Base-by-base conservation (phyloP, 2,113 vertebrate species). In the Pteropus alecto region DNA sequence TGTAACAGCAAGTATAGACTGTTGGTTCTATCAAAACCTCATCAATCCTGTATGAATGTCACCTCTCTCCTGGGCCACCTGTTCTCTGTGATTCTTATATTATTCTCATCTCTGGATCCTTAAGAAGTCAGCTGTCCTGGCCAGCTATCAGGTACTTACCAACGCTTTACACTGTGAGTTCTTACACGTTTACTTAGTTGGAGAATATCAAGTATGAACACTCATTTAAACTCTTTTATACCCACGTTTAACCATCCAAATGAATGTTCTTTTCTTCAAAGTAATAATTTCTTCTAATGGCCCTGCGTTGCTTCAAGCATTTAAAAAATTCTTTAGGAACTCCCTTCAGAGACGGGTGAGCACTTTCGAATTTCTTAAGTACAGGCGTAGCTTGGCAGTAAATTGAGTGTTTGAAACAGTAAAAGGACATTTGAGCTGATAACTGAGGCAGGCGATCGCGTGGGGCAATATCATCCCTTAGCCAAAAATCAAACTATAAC, bases 271-370 rank as follows among this genome's bases (percentile, higher is more conserved):
- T n/a, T 90, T 90, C 51, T 88, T 84, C 77, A 97, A 79, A 95
- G 87, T 68, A 68, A 71, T 65, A 51, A 77, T 84, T 94, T 83
- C 90, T 68, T 94, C 41, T 94, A 87, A 87, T 68, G 35, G 73
- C 41, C 61, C 48, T 14, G 48, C 3, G 56, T 83, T 76, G 61
- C 71, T 93, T 76, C 54, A 68, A 95, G 81, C 43, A 81, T 70
- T 93, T 96, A 63, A 43, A 10, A 95, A 91, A 90, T 95, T 93
- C 51, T 56, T 85, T n/a, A 95, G 79, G 92, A 86, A 77, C 15
- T 93, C 81, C 28, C 7, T 81, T 67, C 8, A 58, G 77, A 91
- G 84, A 90, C 26, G 12, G 30, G 73, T 61, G 22, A 43, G 65
- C n/a, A 41, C 67, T 86, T 93, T 83, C 41, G 41, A 74, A 46